phyloP scores from a whole-genome alignment of 53 echinoderm and acorn worm genomes.

The Echinometra lucunter region DNA sequence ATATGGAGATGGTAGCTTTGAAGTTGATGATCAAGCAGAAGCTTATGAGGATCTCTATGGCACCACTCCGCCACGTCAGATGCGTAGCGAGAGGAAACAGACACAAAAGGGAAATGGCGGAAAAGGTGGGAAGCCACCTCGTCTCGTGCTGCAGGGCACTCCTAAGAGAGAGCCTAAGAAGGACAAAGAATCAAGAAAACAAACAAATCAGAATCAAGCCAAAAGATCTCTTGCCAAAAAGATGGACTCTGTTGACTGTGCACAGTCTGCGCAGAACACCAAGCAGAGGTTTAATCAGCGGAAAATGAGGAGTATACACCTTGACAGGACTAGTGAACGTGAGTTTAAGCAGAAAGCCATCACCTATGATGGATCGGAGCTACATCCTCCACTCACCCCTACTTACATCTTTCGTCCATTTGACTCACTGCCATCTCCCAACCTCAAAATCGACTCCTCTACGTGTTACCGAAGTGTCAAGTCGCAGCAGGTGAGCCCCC shows the following conservation, averaged over 20 bases:
- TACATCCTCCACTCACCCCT: constrained; percentile 35
- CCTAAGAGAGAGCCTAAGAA: constrained; percentile 56
- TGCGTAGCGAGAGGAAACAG: constrained; percentile 52
- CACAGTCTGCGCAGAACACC: constrained; percentile 31
- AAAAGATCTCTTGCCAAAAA: constrained; percentile 63
- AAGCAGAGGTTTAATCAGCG: constrained; percentile 63
- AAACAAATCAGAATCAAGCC: constrained; percentile 36
- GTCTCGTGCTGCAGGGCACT: constrained; percentile 36
- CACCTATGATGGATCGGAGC: constrained; percentile 66
- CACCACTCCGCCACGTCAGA: constrained; percentile 61
- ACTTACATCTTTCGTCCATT: constrained; percentile 58
- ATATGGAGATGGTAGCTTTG: constrained; percentile 44
- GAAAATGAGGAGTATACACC: constrained; percentile 47
- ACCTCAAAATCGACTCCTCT: constrained; percentile 70
- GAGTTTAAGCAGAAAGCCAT: constrained; percentile 79
- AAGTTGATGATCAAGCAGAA: neutral
- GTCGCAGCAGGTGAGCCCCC: constrained; percentile 79
- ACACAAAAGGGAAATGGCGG: constrained; percentile 20
- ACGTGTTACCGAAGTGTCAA: constrained; percentile 81
- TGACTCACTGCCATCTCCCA: constrained; percentile 77
- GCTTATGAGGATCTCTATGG: constrained; percentile 52
- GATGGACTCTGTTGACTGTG: constrained; percentile 53
- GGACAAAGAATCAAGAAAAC: constrained; percentile 45
- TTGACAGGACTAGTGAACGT: constrained; percentile 66
- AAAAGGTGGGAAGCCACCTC: constrained; percentile 54